Evolutionary conservation across 2,888 invertebrate genomes (phyloP), one percentile per base, ranked within the genome.

Genomic region (Tenthredo amoena): DNA sequence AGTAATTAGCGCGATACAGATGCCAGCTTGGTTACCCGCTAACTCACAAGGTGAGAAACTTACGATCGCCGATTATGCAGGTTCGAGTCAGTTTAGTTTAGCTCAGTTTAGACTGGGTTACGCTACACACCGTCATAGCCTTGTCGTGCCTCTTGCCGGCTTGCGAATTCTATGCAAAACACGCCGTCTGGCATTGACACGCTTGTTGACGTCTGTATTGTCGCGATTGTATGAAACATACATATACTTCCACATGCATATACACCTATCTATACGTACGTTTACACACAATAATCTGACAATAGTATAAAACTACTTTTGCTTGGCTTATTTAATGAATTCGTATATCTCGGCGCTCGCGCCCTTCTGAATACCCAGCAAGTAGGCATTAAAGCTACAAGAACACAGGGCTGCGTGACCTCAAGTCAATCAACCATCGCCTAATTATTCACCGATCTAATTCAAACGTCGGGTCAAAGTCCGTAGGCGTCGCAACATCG

Each of bases 161-260:
- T 82, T 65, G 85, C 85, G 77, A 85, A 85, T 85, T 85, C 85
- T 82, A 77, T 71, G 55, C 62, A 84, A 86, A 86, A 85, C 72
- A 77, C 77, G 77, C 21, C 81, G 81, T 43, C 43, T 85, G 89
- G 84, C 88, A 89, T 89, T 89, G 88, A 89, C 87, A 89, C 74
- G 86, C 85, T 87, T 86, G 88, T 83, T 87, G 87, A 87, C 87
- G 87, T 77, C n/a, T 55, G 62, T 81, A 40, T 81, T 65, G 62
- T 55, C 55, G n/a, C 55, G 55, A n/a, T 55, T n/a, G 55, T 55
- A 34, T 72, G 72, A n/a, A 26, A 31, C 62, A 85, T 58, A 82
- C 85, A 81, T n/a, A 81, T 26, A 26, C 26, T 1, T 26, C 43
- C 62, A 68, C 74, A 37, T 84, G 72, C 74, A n/a, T 84, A 84